A percentile compares a stretch with the other conserved stretches of the same genome.
These are phyloP conservation scores for Drosophila setifemur DNA, from an alignment of 1,140 invertebrate species.

Conservation along the genomic window DNA sequence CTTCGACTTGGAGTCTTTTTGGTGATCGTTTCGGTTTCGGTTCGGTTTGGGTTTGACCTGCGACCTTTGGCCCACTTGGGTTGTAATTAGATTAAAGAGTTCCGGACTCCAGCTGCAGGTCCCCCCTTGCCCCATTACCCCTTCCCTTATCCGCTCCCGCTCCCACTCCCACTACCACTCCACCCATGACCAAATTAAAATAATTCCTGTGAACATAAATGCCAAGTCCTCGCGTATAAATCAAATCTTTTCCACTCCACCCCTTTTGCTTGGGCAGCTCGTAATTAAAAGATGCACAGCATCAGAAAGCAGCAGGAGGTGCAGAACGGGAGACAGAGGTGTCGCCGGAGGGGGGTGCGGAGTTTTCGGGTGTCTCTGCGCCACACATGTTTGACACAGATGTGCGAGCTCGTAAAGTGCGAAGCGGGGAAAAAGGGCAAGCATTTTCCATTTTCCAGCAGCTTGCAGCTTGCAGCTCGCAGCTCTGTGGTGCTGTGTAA, in stretches of 20 bases:
- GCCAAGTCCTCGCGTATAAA: slow-evolving; percentile 67
- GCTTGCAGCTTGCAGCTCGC: not conserved
- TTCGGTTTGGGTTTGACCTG: no score
- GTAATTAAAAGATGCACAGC: slow-evolving; percentile 52
- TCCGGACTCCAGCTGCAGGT: not conserved
- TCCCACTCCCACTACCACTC: not conserved
- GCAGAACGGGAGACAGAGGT: no score
- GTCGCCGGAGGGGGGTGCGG: not conserved
- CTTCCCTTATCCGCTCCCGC: not conserved
- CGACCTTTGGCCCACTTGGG: slow-evolving; percentile 31
- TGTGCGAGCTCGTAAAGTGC: slow-evolving; percentile 23
- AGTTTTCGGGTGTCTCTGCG: slow-evolving; percentile 17
- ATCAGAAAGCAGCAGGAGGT: slow-evolving; percentile 24
- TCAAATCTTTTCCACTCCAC: slow-evolving; percentile 48
- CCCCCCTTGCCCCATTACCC: not conserved
- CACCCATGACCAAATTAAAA: slow-evolving; percentile 52
- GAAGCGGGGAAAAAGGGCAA: slow-evolving; percentile 2
- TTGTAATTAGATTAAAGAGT: slow-evolving; percentile 39
- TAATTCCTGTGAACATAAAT: slow-evolving; percentile 73
- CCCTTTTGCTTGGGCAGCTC: slow-evolving; percentile 7
- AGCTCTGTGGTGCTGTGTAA: slow-evolving; percentile 14
- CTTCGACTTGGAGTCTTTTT: not conserved
- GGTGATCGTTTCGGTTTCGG: not conserved
- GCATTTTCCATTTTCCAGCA: slow-evolving; percentile 8
- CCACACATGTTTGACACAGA: slow-evolving; percentile 36